These are phyloP conservation scores for Venustaconcha ellipsiformis DNA, from an alignment of 1,140 invertebrate species.

Conservation along the genomic window DNA sequence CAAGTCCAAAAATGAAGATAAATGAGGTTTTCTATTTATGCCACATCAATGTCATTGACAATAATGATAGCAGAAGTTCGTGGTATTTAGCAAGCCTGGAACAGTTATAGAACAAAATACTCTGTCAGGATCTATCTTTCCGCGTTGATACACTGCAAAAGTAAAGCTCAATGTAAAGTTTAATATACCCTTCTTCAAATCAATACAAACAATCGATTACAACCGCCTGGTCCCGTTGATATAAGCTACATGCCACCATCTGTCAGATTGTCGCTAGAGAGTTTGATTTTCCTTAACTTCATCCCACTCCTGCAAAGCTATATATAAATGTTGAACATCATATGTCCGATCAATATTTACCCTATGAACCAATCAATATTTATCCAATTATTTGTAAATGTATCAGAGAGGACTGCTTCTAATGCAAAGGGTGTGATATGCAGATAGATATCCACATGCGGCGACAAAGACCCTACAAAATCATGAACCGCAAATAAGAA, in stretches of 20 bases:
- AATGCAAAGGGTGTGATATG: slow-evolving; percentile 8
- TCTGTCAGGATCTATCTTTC: not conserved
- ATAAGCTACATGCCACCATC: not conserved
- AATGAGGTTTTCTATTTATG: not conserved
- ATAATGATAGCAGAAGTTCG: not conserved
- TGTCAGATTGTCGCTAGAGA: not conserved
- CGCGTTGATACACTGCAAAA: slow-evolving; percentile 4
- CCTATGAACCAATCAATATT: slow-evolving; percentile 6
- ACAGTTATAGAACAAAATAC: not conserved
- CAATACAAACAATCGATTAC: slow-evolving; percentile 2
- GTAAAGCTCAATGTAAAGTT: slow-evolving; percentile 3
- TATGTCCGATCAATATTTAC: not conserved
- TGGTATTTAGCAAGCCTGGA: not conserved
- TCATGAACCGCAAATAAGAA: slow-evolving; percentile 4
- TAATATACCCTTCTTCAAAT: not conserved
- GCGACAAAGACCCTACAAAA: not conserved
- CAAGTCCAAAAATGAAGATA: not conserved
- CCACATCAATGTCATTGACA: slow-evolving; percentile 5
- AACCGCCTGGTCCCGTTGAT: not conserved
- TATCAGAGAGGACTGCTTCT: not conserved
- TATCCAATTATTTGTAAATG: not conserved
- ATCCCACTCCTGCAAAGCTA: not conserved
- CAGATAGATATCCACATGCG: slow-evolving; percentile 4
- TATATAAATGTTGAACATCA: not conserved
- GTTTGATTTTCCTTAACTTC: not conserved